A percentile compares a stretch with the other conserved stretches of the same genome.
Evolutionary conservation across 2,888 invertebrate genomes (phyloP).

Genomic region (Drosophila greeni): DNA sequence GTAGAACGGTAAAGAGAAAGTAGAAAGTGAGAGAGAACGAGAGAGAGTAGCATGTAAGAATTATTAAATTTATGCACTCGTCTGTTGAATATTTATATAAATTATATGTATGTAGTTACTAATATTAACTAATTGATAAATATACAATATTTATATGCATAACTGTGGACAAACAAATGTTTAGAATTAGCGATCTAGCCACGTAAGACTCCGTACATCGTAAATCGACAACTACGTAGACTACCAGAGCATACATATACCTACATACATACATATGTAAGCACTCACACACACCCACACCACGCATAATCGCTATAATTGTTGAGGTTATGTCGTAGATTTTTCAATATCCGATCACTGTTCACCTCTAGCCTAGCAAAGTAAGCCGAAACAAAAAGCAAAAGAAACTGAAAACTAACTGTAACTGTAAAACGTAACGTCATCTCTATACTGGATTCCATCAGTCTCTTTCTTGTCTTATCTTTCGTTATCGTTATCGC

Average conservation of each 20-base stretch:
- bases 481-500: slow-evolving; percentile 4
- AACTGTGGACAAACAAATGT: slow-evolving; percentile 37
- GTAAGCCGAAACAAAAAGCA: slow-evolving; percentile 40
- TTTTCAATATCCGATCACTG: slow-evolving; percentile 67
- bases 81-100: slow-evolving; percentile 67
- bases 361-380: slow-evolving; percentile 53
- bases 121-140: slow-evolving; percentile 60
- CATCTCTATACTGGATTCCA: slow-evolving; percentile 18
- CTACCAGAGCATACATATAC: slow-evolving; percentile 25
- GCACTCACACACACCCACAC: slow-evolving; percentile 26
- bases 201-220: slow-evolving; percentile 34
- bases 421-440: slow-evolving; percentile 16
- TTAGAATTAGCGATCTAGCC: slow-evolving; percentile 33
- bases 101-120: slow-evolving; percentile 58
- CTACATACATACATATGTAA: slow-evolving; percentile 12
- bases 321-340: slow-evolving; percentile 66
- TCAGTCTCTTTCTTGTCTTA: slow-evolving; percentile 13
- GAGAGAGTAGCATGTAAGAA: slow-evolving; percentile 42
- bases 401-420: slow-evolving; percentile 41
- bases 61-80: slow-evolving; percentile 68
- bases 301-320: slow-evolving; percentile 50
- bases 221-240: slow-evolving; percentile 35
- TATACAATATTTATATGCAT: slow-evolving; percentile 49
- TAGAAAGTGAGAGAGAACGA: slow-evolving; percentile 9
- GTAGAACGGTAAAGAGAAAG: slow-evolving; percentile 16